phyloP scores from a whole-genome alignment of 2,797 vertebrate species.

The Lacerta agilis region DNA sequence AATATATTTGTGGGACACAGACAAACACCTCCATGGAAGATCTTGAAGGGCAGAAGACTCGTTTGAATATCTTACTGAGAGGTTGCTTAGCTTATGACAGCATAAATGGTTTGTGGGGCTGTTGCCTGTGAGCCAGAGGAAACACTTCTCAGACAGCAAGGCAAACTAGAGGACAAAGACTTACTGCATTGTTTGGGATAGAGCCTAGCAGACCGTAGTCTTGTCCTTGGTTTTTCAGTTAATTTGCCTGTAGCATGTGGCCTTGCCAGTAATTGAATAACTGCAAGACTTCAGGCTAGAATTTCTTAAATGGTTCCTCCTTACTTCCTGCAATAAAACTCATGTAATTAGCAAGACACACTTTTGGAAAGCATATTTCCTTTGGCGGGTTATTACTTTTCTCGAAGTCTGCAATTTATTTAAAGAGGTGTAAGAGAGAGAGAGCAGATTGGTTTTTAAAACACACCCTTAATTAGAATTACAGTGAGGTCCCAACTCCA shows the following conservation, averaged over 20 bases:
- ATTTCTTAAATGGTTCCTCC: conserved; percentile 57
- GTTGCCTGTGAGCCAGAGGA: background rate
- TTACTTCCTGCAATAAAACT: conserved; percentile 57
- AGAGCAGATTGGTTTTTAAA: conserved; percentile 31
- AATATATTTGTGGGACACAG: background rate
- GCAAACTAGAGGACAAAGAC: background rate
- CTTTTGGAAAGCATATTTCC: conserved; percentile 51
- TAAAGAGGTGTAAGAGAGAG: conserved; percentile 47
- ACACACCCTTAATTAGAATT: conserved; percentile 16
- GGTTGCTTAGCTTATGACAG: background rate
- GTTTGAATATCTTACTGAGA: background rate
- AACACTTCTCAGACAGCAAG: background rate
- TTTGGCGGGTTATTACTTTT: conserved; percentile 46
- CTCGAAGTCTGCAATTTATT: conserved; percentile 50
- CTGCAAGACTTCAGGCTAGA: conserved; percentile 31
- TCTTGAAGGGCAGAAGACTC: background rate
- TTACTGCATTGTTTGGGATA: conserved; percentile 8
- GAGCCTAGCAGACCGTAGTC: background rate
- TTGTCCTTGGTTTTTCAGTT: conserved; percentile 38
- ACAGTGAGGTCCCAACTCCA: background rate
- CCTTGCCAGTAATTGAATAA: conserved; percentile 30
- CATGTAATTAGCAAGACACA: conserved; percentile 53
- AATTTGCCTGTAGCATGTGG: conserved; percentile 18
- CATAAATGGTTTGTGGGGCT: conserved; percentile 27
- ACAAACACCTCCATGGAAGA: background rate